Base-by-base conservation (phyloP, 2,113 vertebrate species). In the Castor canadensis region DNA sequence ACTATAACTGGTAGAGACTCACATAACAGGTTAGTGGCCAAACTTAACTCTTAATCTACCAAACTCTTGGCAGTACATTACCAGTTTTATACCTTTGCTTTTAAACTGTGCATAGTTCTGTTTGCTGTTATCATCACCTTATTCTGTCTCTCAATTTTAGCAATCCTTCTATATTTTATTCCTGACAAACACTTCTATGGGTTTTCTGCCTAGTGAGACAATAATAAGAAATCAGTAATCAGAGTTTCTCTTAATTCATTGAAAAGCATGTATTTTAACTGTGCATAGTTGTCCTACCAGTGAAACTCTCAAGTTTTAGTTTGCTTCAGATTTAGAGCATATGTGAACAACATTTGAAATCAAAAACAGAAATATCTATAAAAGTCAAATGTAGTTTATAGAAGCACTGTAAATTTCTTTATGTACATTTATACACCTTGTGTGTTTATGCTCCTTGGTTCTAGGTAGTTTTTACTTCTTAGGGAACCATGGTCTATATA, bases 181-280 rank as follows among this genome's bases (percentile, higher is more conserved):
- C 86, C 58, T 79, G 47, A 62, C 8, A 79, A 43, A 62, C 0
- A 12, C 19, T 72, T 93, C n/a, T n/a, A n/a, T 35, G 19, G 32
- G 22, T 4, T 77, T 89, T 86, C 62, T 87, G 13, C 6, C 26
- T 87, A 13, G 49, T 69, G 92, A 49, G 20, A 87, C 87, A 92
- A 79, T 45, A 91, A 93, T 87, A 32, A 90, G 49, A 77, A 75
- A 73, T 49, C 16, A 54, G 40, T 22, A 94, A 84, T 95, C 47
- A 69, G 9, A 87, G 58, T 92, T 87, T 92, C 52, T 84, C 30
- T 72, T 89, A 89, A 54, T 24, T 92, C 19, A 35, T 19, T 58
- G 49, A 66, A 84, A 97, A 84, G 10, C 35, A 79, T 81, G 49
- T 7, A 43, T 75, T 95, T 87, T 72, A 82, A 82, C 52, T n/a